phyloP scores from a whole-genome alignment of 2,797 vertebrate species.

The Vespertilio murinus region DNA sequence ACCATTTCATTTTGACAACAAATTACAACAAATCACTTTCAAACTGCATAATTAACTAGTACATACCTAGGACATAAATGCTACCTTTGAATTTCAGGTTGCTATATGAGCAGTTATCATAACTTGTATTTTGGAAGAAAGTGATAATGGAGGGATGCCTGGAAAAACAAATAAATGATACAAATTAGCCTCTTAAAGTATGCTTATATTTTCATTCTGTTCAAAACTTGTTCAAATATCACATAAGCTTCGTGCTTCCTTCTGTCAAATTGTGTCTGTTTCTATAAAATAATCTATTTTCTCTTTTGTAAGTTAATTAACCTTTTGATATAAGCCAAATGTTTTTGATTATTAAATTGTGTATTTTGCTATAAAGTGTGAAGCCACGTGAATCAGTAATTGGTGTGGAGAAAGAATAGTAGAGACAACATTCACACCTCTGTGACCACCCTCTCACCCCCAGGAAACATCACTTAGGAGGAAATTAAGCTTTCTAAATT shows the following conservation, averaged over 20 bases:
- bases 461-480: not conserved
- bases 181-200: not conserved
- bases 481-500: not conserved
- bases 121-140: not conserved
- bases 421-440: not conserved
- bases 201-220: not conserved
- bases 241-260: not conserved
- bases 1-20: not conserved
- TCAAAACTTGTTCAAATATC: not conserved
- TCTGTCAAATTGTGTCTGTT: not conserved
- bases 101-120: not conserved
- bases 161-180: not conserved
- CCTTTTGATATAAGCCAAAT: not conserved
- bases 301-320: not conserved
- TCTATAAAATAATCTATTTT: not conserved
- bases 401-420: not conserved
- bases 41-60: constrained; percentile 52
- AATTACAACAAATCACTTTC: constrained; percentile 21
- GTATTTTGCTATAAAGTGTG: not conserved
- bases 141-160: not conserved
- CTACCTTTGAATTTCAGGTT: not conserved
- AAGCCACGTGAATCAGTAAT: not conserved
- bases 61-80: not conserved
- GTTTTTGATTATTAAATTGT: not conserved
- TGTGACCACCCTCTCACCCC: not conserved